Evolutionary conservation across 2,113 vertebrate genomes (phyloP).

Genomic region (Saiga tatarica): DNA sequence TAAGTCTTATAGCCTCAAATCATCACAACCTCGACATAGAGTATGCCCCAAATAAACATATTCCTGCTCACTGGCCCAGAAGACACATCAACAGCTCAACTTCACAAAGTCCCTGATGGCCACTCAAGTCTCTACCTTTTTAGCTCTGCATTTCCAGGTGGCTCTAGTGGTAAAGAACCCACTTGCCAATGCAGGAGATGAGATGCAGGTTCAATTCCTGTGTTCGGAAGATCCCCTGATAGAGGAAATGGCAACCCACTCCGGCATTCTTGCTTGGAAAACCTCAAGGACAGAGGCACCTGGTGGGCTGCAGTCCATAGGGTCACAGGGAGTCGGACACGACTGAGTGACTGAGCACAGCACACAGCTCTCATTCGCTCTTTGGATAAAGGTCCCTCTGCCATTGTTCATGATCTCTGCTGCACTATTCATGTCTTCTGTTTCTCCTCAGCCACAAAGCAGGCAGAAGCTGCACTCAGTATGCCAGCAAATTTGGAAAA

Average conservation of each 20-base stretch:
- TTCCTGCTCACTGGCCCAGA: accelerated
- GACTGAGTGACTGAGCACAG: neutral
- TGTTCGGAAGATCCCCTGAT: neutral
- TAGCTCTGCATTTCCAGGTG: neutral
- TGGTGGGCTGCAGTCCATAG: neutral
- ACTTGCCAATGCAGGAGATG: neutral
- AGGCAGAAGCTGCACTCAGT: neutral
- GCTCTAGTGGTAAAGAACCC: neutral
- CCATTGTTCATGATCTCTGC: neutral
- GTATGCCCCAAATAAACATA: neutral
- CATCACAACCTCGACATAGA: neutral
- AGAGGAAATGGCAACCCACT: neutral
- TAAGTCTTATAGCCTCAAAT: neutral
- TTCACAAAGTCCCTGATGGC: neutral
- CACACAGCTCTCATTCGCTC: neutral
- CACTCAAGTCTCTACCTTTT: neutral
- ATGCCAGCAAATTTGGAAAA: neutral
- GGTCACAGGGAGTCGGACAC: neutral
- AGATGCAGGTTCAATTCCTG: neutral
- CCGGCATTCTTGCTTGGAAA: neutral
- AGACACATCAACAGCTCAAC: neutral
- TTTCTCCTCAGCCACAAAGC: neutral
- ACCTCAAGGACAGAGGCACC: neutral
- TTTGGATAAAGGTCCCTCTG: neutral
- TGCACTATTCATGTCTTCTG: neutral